Evolutionary conservation across 2,888 invertebrate species (phyloP), one percentile per base, ranked within the genome.

Genomic region (Philonicus albiceps): DNA sequence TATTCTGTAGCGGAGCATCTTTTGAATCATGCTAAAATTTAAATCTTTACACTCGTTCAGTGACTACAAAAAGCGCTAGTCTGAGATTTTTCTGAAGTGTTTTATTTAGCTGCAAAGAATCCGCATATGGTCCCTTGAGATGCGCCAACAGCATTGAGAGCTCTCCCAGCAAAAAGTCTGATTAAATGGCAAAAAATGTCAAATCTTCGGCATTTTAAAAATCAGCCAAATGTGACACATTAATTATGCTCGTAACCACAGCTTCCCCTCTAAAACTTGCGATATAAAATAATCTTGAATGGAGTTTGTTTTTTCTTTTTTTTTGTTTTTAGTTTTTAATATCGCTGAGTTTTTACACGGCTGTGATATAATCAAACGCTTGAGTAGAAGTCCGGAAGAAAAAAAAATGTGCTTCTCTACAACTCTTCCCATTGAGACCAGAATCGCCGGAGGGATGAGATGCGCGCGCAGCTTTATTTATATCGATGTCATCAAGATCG

Each of bases 401-500:
- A 84, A 84, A 43, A 49, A 84, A 84, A 34, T 19, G 49, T 34
- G 30, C 55, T 64, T 16, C 55, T 13, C 55, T 22, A 78, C 78
- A 43, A 49, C 55, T 80, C 30, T 53, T 53, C 80, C 72, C 72
- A 84, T 40, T n/a, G 30, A 19, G 30, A 13, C 22, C 13, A 37
- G 31, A 27, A 7, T 7, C 22, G 64, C 34, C 34, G 37, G 19
- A 27, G 43, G 30, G 22, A 34, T 83, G 19, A 83, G 55, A 83
- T 83, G 83, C 84, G 84, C 84, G 43, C 72, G 73, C 72, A 84
- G 27, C 31, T 3, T 75, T 85, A 85, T 85, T 85, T 85, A 75
- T 85, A 85, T 75, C 85, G 85, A 85, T 85, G 85, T 85, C 85
- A 85, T 85, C 85, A 75, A 74, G 49, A 74, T 22, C 19, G 53